Conservation (phyloP, 2,113 vertebrate genomes). For the Struthio camelus region DNA sequence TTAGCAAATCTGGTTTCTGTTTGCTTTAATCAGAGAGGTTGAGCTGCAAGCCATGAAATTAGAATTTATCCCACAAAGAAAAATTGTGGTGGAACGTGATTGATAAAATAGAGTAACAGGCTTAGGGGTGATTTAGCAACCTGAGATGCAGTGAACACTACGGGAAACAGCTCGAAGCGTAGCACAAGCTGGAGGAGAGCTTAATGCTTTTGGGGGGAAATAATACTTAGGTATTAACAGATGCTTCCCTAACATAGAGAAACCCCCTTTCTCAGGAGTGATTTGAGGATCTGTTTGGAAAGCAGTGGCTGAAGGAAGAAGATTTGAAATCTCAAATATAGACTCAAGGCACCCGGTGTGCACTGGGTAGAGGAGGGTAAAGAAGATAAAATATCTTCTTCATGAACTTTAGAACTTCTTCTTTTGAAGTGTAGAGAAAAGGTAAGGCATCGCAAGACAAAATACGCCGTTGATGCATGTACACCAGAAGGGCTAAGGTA, state of each 20-base stretch:
- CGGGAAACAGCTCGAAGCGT: neutral
- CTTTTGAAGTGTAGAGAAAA: neutral
- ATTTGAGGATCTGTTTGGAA: too few species aligned
- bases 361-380: neutral
- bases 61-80: too few species aligned
- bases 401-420: too few species aligned
- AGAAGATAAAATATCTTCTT: too few species aligned
- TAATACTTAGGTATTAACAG: neutral
- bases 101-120: neutral
- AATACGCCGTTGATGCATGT: neutral
- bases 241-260: neutral
- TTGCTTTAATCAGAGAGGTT: too few species aligned
- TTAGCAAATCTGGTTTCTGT: neutral
- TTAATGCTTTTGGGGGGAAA: neutral
- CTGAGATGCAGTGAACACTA: neutral
- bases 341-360: too few species aligned
- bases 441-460: neutral
- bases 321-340: too few species aligned
- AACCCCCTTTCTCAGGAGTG: too few species aligned
- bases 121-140: neutral
- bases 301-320: too few species aligned
- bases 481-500: neutral
- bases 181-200: neutral
- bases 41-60: too few species aligned
- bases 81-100: neutral